Conservation (phyloP, 1,140 invertebrate genomes). For the Cotesia glomerata region DNA sequence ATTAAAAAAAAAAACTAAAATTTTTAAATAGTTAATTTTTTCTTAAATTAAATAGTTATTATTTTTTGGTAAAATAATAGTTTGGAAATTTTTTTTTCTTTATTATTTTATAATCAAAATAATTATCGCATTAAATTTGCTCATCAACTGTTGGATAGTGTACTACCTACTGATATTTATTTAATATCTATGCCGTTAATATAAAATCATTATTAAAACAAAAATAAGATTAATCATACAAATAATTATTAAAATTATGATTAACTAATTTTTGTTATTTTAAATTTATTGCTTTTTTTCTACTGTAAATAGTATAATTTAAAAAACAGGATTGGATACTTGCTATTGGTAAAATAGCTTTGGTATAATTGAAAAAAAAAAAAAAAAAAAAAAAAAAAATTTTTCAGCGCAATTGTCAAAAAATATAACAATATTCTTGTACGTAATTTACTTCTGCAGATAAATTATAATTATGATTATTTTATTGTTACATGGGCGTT, state of each 20-base stretch:
- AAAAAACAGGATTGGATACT: too few species aligned
- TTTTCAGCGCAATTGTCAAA: too few species aligned
- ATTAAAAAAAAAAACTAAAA: background rate
- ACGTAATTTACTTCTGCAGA: background rate
- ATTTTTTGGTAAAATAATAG: background rate
- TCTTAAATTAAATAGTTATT: too few species aligned
- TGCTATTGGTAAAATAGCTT: too few species aligned
- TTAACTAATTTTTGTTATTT: background rate
- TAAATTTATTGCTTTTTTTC: background rate
- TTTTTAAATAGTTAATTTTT: slow-evolving; percentile 6
- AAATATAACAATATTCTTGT: background rate
- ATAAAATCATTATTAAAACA: background rate
- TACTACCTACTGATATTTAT: background rate
- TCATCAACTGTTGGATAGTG: background rate
- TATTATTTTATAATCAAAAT: background rate
- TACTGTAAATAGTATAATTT: too few species aligned
- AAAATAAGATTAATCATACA: background rate
- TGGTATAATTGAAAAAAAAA: too few species aligned
- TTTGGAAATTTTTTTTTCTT: too few species aligned
- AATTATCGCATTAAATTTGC: background rate
- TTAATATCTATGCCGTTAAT: background rate
- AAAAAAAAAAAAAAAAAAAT: too few species aligned
- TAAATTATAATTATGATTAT: background rate
- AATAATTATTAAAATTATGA: background rate
- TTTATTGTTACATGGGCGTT: background rate